These are phyloP conservation scores for Meloe dianella DNA, from an alignment of 2,888 invertebrate genomes.

Conservation along the genomic window DNA sequence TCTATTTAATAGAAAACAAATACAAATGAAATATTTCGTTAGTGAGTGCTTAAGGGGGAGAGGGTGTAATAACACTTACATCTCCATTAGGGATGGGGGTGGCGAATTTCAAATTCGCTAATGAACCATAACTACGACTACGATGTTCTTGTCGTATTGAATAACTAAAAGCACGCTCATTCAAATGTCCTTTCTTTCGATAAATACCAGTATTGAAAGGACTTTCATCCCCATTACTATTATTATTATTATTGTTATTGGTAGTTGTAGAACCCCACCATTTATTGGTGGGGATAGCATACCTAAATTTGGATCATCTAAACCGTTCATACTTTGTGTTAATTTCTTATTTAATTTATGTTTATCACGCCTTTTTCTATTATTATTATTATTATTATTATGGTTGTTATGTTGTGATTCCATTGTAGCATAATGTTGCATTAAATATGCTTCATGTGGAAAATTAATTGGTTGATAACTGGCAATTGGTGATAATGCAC, in stretches of 20 bases:
- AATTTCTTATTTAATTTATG: slow-evolving; percentile 65
- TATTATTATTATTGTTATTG: too few relatives aligned
- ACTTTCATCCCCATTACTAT: slow-evolving; percentile 59
- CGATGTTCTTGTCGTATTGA: slow-evolving; percentile 93
- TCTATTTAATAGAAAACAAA: slow-evolving; percentile 59
- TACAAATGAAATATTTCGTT: too few relatives aligned
- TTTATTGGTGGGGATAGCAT: slow-evolving; percentile 38
- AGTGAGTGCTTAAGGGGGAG: too few relatives aligned
- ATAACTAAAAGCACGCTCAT: slow-evolving; percentile 92
- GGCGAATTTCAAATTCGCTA: slow-evolving; percentile 89
- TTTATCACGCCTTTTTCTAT: slow-evolving; percentile 67
- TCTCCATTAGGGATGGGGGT: slow-evolving; percentile 66
- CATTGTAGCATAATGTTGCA: slow-evolving; percentile 66
- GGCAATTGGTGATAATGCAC: slow-evolving; percentile 65
- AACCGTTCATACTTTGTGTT: slow-evolving; percentile 72
- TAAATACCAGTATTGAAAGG: slow-evolving; percentile 85
- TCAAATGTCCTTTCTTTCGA: slow-evolving; percentile 87
- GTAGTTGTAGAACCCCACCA: slow-evolving; percentile 43
- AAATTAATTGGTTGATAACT: slow-evolving; percentile 65
- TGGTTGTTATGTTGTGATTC: slow-evolving; percentile 52
- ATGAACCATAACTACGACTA: slow-evolving; percentile 88
- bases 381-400: slow-evolving; percentile 38
- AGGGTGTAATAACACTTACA: too few relatives aligned
- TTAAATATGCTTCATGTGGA: slow-evolving; percentile 65
- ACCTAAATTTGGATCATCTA: slow-evolving; percentile 62